Percentiles rank a stretch among this genome's conserved stretches.
Conservation (phyloP, 1,140 invertebrate genomes). For the Brachionus rubens region DNA sequence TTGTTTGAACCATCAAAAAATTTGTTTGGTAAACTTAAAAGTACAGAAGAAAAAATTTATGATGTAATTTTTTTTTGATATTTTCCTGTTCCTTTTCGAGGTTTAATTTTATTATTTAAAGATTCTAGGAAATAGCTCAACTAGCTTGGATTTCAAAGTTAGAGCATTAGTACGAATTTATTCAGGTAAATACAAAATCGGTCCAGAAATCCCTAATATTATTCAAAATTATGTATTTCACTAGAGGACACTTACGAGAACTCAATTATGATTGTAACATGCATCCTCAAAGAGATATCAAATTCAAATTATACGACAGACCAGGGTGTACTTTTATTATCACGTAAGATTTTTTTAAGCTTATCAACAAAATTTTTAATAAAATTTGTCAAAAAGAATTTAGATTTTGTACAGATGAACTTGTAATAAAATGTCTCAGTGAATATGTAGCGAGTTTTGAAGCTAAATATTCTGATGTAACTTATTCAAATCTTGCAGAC, state of each 20-base stretch:
- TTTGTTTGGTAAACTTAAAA: not conserved
- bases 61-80: not conserved
- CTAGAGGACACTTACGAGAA: not conserved
- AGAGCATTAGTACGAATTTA: not conserved
- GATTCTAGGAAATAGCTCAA: too few relatives aligned
- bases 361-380: not conserved
- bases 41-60: not conserved
- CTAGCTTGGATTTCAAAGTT: too few relatives aligned
- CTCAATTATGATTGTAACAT: not conserved
- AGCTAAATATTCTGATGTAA: not conserved
- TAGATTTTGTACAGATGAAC: constrained; percentile 15
- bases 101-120: too few relatives aligned
- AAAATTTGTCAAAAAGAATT: not conserved
- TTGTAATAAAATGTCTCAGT: not conserved
- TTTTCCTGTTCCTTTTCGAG: too few relatives aligned
- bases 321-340: not conserved
- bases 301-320: constrained; percentile 1
- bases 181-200: not conserved
- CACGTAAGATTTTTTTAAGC: not conserved
- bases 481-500: not conserved
- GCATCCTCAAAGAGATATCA: not conserved
- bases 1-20: not conserved
- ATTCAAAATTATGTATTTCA: not conserved
- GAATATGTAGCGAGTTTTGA: constrained; percentile 15
- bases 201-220: not conserved